A percentile compares a stretch with the other conserved stretches of the same genome.
phyloP scores from a whole-genome alignment of 2,113 vertebrate genomes.

The Crotalus tigris region DNA sequence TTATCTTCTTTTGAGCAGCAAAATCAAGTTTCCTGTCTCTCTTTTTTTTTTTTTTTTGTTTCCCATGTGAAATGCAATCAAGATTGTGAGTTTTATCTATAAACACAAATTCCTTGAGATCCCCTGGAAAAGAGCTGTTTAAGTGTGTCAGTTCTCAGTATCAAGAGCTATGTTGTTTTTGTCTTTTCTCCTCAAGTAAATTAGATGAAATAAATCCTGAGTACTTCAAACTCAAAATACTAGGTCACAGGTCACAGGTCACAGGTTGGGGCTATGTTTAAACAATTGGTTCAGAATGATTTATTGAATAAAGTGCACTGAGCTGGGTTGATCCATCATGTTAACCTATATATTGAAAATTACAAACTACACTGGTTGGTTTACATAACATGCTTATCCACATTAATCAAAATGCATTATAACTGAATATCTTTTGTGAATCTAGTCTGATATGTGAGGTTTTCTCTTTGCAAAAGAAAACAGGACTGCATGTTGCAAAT shows the following conservation, averaged over 20 bases:
- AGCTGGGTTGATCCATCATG: not conserved
- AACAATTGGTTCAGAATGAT: not conserved
- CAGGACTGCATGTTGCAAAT: not conserved
- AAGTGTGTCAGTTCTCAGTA: not conserved
- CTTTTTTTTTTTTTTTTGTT: not conserved
- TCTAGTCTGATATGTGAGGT: not conserved
- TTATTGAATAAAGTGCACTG: not conserved
- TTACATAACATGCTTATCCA: not conserved
- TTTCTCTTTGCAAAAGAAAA: not conserved
- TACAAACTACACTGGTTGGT: not conserved
- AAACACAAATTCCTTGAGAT: not conserved
- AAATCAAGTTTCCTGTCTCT: not conserved
- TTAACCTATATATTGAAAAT: not conserved
- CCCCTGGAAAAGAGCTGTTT: not conserved
- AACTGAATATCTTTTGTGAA: not conserved
- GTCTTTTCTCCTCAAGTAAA: not conserved
- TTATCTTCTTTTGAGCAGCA: not conserved
- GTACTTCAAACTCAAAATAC: not conserved
- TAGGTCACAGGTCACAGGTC: not conserved
- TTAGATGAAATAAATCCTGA: not conserved
- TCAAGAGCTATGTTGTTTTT: rapidly evolving
- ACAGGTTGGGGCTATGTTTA: not conserved
- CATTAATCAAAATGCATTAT: not conserved
- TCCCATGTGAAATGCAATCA: not conserved
- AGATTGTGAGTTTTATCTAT: not conserved